A percentile compares a stretch with the other conserved stretches of the same genome.
Conservation (phyloP, 1,140 invertebrate genomes). For the Heliconius nattereri region DNA sequence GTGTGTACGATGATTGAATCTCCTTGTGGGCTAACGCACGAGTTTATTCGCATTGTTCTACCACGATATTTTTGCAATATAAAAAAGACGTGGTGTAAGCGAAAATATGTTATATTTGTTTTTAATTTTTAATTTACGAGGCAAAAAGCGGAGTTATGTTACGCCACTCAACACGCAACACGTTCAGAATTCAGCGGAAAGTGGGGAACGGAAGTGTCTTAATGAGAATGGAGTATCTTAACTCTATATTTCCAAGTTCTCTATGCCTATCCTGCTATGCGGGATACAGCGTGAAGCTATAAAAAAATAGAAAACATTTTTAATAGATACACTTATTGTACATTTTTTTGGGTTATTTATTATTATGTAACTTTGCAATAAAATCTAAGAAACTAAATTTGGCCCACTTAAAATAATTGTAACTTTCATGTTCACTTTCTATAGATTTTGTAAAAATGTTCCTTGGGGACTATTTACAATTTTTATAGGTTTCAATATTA, state of each 20-base stretch:
- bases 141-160: background rate
- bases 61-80: background rate
- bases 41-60: constrained; percentile 24
- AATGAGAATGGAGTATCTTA: background rate
- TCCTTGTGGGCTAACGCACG: constrained; percentile 47
- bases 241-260: background rate
- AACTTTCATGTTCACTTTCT: too few species aligned
- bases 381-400: too few species aligned
- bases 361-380: too few species aligned
- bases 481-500: too few species aligned
- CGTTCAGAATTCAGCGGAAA: background rate
- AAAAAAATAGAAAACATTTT: background rate
- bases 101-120: background rate
- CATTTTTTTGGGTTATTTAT: too few species aligned
- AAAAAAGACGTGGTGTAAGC: background rate
- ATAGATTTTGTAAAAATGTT: too few species aligned
- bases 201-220: background rate
- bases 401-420: too few species aligned
- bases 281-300: background rate
- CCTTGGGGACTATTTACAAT: too few species aligned
- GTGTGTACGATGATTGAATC: constrained; percentile 69
- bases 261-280: background rate
- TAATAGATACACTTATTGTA: too few species aligned
- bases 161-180: background rate
- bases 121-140: too few species aligned